Base-by-base conservation (phyloP, 2,113 vertebrate genomes). In the Labrus mixtus region DNA sequence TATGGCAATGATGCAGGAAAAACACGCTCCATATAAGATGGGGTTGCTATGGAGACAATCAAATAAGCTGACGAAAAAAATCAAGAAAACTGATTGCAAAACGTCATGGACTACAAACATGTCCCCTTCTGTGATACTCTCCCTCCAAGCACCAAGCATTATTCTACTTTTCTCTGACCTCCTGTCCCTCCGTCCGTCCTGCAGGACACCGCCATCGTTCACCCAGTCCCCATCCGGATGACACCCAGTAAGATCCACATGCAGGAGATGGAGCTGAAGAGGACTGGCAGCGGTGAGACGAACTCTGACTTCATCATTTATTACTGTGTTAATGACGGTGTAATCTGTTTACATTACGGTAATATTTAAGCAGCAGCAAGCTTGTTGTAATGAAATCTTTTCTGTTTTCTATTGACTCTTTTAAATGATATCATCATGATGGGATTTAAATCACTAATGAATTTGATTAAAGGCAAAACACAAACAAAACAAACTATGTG, bases 201-300 rank as follows among this genome's bases (percentile, higher is more conserved):
- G 9, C 90, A 99, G 98, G 98, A 99, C 84, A 99, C 97, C 10
- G 98, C 98, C 83, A 99, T 99, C 79, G 97, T 99, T 71, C 97
- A 99, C 83, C 98, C 98, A 9, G 98, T 99, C 81, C 96, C 98
- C 76, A 99, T 99, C 83, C 95, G 98, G 73, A 99, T 99, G 98
- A 99, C 98, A 17, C 98, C 98, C 82, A 99, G 98, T 94, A 99
- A 99, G 95, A 99, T 99, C 85, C 98, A 99, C 89, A 97, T 99
- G 98, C 98, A 99, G 93, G 98, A 99, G 92, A 99, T 99, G 98
- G 97, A 99, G 82, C 95, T 99, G 76, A 99, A 99, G 92, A 96
- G 98, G 89, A 96, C 96, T 36, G 95, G 96, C 95, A 98, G 96
- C 39, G 98, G 98, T 99, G 93, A 94, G 91, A 75, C 19, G 4